Conservation (phyloP, 2,888 invertebrate genomes). For the Clusia tigrina region DNA sequence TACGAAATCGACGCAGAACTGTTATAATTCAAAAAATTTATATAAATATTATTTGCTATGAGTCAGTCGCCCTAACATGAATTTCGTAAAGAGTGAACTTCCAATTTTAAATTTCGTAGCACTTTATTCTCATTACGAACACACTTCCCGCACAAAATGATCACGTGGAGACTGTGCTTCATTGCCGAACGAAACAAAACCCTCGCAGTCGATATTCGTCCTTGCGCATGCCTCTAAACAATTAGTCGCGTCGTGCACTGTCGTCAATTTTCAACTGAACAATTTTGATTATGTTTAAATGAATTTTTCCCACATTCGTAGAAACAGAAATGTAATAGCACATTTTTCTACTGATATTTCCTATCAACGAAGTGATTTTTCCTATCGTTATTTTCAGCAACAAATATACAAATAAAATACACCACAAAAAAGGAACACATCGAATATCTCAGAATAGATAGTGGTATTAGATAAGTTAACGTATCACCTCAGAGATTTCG, state of each 20-base stretch:
- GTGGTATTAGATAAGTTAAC: constrained; percentile 66
- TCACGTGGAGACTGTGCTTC: too few species aligned
- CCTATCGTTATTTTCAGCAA: constrained; percentile 52
- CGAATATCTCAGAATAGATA: constrained; percentile 66
- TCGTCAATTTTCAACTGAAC: constrained; percentile 39
- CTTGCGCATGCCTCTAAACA: too few species aligned
- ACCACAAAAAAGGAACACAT: constrained; percentile 48
- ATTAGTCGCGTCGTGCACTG: constrained; percentile 11
- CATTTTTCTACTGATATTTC: constrained; percentile 51
- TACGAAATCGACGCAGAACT: neutral
- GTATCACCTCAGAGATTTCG: constrained; percentile 65
- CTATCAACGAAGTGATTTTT: constrained; percentile 59
- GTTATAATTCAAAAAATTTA: too few species aligned
- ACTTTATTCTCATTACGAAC: too few species aligned
- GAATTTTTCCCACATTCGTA: constrained; percentile 36
- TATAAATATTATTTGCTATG: too few species aligned
- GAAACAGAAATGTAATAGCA: constrained; percentile 30
- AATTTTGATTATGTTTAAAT: constrained; percentile 40
- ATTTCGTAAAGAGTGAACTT: neutral
- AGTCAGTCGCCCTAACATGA: neutral
- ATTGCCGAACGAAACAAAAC: too few species aligned
- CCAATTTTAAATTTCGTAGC: neutral
- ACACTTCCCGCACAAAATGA: too few species aligned
- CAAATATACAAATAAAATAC: constrained; percentile 40
- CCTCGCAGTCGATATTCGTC: too few species aligned